Evolutionary conservation across 2,113 vertebrate genomes (phyloP).

Genomic region (Colossoma macropomum): DNA sequence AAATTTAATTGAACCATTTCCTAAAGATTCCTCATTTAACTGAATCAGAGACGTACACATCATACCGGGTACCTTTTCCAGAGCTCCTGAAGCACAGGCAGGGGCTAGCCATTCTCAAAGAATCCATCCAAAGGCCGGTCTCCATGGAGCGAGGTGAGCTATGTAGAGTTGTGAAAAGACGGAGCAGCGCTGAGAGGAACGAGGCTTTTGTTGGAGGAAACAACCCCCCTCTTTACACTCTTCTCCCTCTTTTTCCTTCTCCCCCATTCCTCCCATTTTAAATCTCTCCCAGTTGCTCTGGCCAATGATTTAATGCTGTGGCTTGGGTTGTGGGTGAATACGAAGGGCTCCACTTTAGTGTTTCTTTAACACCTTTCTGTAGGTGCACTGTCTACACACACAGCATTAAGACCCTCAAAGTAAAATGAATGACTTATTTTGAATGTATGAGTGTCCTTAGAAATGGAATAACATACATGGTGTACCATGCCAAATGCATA

Average conservation of each 20-base stretch:
- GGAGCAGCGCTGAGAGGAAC: constrained; percentile 20
- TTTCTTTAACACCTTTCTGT: not conserved
- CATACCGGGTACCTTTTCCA: not conserved
- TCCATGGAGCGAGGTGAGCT: constrained; percentile 42
- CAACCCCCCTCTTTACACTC: constrained; percentile 25
- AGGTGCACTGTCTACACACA: not conserved
- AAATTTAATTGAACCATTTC: not conserved
- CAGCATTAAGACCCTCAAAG: not conserved
- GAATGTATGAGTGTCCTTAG: not conserved
- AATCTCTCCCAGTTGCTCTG: constrained; percentile 27
- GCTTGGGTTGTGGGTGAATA: constrained; percentile 22
- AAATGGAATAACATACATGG: not conserved
- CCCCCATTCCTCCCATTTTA: constrained; percentile 34
- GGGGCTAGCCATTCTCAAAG: constrained; percentile 32
- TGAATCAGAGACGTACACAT: not conserved
- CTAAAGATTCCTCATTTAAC: not conserved
- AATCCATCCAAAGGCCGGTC: constrained; percentile 43
- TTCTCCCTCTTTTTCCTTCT: constrained; percentile 14
- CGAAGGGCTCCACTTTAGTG: not conserved
- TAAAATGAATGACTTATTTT: not conserved
- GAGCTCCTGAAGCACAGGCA: not conserved
- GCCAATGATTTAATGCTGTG: constrained; percentile 31
- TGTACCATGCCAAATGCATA: not conserved
- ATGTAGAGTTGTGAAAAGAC: constrained; percentile 45
- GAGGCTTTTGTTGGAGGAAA: constrained; percentile 50